Evolutionary conservation across 2,888 invertebrate species (phyloP).

Genomic region (Horisme vitalbata): DNA sequence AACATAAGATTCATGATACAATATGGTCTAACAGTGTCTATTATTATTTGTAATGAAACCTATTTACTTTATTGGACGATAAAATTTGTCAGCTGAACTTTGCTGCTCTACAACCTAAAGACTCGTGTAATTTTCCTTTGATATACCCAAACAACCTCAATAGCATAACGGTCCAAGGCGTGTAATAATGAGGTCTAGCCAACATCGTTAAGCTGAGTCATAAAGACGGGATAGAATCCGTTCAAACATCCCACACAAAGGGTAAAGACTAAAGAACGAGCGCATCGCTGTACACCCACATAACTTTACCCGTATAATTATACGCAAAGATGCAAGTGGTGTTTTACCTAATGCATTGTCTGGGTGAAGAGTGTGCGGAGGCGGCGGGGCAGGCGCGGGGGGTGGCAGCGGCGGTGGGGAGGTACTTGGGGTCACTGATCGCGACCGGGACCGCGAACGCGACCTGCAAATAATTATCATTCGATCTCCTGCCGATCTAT

Average conservation of each 20-base stretch:
- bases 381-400: conserved; percentile 62
- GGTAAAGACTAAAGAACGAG: conserved; percentile 18
- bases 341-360: conserved; percentile 75
- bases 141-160: conserved; percentile 1
- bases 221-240: conserved; percentile 8
- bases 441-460: conserved; percentile 64
- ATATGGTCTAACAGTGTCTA: too few relatives aligned
- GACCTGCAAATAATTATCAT: conserved; percentile 45
- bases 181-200: conserved; percentile 10
- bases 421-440: conserved; percentile 72
- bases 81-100: not conserved
- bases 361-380: conserved; percentile 75
- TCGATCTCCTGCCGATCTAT: conserved; percentile 20
- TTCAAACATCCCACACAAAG: conserved; percentile 21
- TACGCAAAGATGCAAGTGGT: conserved; percentile 26
- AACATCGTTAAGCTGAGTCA: conserved; percentile 12
- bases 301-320: conserved; percentile 20
- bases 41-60: too few relatives aligned
- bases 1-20: not conserved
- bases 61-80: too few relatives aligned
- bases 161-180: conserved; percentile 2
- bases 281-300: conserved; percentile 17
- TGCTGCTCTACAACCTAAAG: not conserved
- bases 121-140: conserved; percentile 4
- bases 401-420: conserved; percentile 62